These are phyloP conservation scores for Forbesichthys agassizii DNA, from an alignment of 2,113 vertebrate genomes.

Conservation along the genomic window DNA sequence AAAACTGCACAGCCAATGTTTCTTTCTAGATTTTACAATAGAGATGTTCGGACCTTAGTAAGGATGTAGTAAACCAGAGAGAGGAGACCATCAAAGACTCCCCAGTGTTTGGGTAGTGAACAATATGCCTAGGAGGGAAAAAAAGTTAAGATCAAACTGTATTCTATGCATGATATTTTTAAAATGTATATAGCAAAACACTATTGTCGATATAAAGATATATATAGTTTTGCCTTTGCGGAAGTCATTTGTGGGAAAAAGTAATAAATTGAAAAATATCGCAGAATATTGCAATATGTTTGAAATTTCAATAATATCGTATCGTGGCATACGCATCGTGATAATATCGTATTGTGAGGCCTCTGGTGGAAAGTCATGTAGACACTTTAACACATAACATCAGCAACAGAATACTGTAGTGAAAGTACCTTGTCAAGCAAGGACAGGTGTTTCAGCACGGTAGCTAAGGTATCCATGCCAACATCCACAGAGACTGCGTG, in stretches of 20 bases:
- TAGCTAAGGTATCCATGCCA: conserved; percentile 50
- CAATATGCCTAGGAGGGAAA: conserved; percentile 25
- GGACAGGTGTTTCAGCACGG: conserved; percentile 51
- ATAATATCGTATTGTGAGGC: no score
- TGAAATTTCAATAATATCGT: no score
- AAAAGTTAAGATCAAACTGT: background rate
- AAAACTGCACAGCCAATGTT: background rate
- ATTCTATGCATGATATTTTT: background rate
- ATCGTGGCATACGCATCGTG: no score
- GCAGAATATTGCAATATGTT: no score
- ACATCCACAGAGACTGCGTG: conserved; percentile 50
- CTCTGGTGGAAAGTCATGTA: no score
- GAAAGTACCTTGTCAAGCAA: conserved; percentile 19
- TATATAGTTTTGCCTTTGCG: no score
- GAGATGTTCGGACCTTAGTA: conserved; percentile 62
- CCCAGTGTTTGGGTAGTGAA: conserved; percentile 62
- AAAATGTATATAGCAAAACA: no score
- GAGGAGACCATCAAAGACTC: conserved; percentile 74
- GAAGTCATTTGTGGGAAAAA: no score
- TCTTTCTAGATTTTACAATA: background rate
- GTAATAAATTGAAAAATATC: no score
- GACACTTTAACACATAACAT: background rate
- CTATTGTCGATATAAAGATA: no score
- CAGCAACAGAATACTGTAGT: no score
- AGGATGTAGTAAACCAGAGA: conserved; percentile 67